Evolutionary conservation across 2,888 invertebrate genomes (phyloP), one percentile per base, ranked within the genome.

Genomic region (Drosophila mayaguana): DNA sequence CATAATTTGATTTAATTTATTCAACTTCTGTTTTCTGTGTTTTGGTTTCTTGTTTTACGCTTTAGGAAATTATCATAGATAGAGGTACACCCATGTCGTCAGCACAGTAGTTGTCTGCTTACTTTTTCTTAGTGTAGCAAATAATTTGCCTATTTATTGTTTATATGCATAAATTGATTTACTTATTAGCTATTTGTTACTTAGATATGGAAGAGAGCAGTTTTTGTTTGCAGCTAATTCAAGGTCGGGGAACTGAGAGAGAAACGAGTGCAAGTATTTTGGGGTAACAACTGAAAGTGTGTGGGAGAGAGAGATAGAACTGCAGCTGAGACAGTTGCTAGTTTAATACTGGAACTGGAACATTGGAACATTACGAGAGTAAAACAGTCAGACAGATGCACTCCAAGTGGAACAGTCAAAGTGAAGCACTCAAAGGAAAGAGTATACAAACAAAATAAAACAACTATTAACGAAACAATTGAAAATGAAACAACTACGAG

Each of bases 81-180:
- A 83, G 88, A 83, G 88, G 83, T 86, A 88, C 83, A 88, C 83
- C 86, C 75, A 88, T 75, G 80, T 75, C 11, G 50, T 62, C 75
- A 65, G 74, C 80, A 75, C 73, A 75, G 76, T 82, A 66, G 48
- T 50, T 50, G 48, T 53, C 55, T 55, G 72, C 50, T 56, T 60
- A 83, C 66, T 57, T 46, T 62, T 65, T 18, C 61, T 63, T 64
- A 64, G 59, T 63, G 53, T 53, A 61, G 61, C 80, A 82, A 84
- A 70, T 64, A 70, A 20, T 72, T 79, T 80, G 63, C 70, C 61
- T 68, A 80, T 81, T 54, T 68, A 51, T 59, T 68, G 43, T 60
- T 50, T 64, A 46, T 62, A 50, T 65, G 45, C 22, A 45, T 45
- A 45, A 22, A 45, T 22, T 45, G 14, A 57, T 69, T 63, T 63